Conservation (phyloP, 2,888 invertebrate species). For the Theristus sp. region DNA sequence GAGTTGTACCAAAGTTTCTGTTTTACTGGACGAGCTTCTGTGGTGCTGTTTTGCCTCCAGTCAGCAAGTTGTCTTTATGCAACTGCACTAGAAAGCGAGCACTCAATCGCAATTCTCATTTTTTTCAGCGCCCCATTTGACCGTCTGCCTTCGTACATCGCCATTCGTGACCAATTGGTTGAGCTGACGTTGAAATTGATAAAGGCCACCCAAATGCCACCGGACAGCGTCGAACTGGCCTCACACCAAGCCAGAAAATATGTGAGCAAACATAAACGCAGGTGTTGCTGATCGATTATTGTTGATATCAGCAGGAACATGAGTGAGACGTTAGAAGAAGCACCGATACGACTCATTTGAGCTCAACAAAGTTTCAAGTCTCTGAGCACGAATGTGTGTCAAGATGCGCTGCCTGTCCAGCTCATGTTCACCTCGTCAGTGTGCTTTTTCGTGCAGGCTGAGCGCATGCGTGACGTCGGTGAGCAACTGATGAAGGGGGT, state of each 20-base stretch:
- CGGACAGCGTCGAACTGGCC: background rate
- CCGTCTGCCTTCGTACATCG: slow-evolving; percentile 43
- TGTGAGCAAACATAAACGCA: background rate
- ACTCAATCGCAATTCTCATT: no score
- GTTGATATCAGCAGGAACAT: background rate
- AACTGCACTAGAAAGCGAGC: no score
- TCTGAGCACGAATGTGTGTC: no score
- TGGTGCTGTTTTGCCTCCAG: no score
- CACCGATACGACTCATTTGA: background rate
- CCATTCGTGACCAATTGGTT: slow-evolving; percentile 40
- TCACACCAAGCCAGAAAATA: background rate
- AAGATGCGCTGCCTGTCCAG: no score
- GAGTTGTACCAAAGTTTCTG: no score
- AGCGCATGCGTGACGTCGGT: background rate
- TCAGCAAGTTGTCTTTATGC: no score
- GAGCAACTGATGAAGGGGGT: background rate
- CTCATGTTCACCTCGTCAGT: no score
- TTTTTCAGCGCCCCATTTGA: slow-evolving; percentile 45
- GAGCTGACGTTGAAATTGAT: background rate
- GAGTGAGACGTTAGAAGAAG: background rate
- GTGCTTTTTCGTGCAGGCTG: background rate
- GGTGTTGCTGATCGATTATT: background rate
- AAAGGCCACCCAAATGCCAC: background rate
- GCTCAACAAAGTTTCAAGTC: no score
- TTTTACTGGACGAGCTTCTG: no score